A percentile compares a stretch with the other conserved stretches of the same genome.
Evolutionary conservation across 2,888 invertebrate species (phyloP).

Genomic region (Prosapia bicincta): DNA sequence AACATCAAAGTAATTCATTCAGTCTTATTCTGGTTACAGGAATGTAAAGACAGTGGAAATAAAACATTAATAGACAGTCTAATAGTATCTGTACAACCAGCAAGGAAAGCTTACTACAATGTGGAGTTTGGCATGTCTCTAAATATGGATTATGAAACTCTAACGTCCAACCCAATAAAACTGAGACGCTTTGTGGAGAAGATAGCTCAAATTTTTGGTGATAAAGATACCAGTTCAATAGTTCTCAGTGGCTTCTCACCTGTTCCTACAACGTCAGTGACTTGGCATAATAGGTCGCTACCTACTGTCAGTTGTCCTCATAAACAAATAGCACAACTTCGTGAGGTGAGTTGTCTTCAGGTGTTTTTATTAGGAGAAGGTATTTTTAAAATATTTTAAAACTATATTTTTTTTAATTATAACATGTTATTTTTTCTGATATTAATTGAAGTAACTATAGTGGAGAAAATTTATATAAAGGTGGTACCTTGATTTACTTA

Average conservation of each 20-base stretch:
- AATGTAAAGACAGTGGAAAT: conserved; percentile 70
- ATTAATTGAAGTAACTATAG: no score
- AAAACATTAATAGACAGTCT: conserved; percentile 74
- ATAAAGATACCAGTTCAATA: conserved; percentile 67
- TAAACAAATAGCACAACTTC: conserved; percentile 67
- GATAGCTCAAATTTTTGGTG: conserved; percentile 71
- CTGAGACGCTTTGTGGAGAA: conserved; percentile 81
- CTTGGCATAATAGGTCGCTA: conserved; percentile 72
- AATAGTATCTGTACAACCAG: conserved; percentile 67
- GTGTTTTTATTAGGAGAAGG: no score
- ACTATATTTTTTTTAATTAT: no score
- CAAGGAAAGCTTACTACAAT: conserved; percentile 61
- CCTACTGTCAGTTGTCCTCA: conserved; percentile 72
- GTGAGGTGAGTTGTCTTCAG: conserved; percentile 49
- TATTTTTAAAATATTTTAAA: no score
- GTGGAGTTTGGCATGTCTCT: conserved; percentile 80
- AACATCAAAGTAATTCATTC: no score
- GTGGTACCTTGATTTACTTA: no score
- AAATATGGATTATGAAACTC: conserved; percentile 61
- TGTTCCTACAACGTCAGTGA: conserved; percentile 46
- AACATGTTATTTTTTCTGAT: no score
- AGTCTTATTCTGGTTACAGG: no score
- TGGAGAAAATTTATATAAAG: no score
- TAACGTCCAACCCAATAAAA: conserved; percentile 65
- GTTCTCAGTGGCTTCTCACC: conserved; percentile 54